Conservation (phyloP, 2,113 vertebrate genomes). For the Tetraodon nigroviridis region DNA sequence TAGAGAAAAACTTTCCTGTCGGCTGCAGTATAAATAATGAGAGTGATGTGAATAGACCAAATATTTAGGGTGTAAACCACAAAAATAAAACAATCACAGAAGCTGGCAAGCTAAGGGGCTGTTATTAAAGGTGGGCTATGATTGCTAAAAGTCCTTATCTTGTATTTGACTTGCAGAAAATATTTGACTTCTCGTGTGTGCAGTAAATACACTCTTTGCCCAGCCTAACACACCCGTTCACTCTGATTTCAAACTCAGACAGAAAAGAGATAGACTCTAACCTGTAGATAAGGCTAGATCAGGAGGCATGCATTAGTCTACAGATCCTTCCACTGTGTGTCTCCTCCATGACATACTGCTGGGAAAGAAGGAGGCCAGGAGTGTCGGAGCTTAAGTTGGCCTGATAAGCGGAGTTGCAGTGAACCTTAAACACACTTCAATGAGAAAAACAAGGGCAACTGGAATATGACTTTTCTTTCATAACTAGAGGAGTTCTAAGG, state of each 20-base stretch:
- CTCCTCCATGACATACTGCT: slow-evolving; percentile 32
- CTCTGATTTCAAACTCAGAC: slow-evolving; percentile 13
- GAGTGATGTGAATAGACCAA: not conserved
- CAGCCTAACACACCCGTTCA: not conserved
- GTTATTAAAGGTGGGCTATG: not conserved
- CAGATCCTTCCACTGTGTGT: slow-evolving; percentile 30
- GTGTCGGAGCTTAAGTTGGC: slow-evolving; percentile 40
- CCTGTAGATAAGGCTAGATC: slow-evolving; percentile 3
- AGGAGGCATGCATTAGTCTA: slow-evolving; percentile 31
- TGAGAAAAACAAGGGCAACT: slow-evolving; percentile 31
- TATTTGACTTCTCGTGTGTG: not conserved
- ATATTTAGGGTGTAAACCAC: not conserved
- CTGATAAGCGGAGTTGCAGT: slow-evolving; percentile 48
- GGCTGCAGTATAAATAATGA: not conserved
- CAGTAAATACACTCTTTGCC: not conserved
- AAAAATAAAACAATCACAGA: not conserved
- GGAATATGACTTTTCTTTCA: slow-evolving; percentile 18
- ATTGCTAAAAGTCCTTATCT: not conserved
- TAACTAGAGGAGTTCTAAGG: slow-evolving; percentile 5
- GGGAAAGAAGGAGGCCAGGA: slow-evolving; percentile 40
- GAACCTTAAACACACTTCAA: slow-evolving; percentile 34
- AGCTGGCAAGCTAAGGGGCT: not conserved
- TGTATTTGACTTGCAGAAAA: too few species aligned
- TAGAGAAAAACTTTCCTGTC: not conserved
- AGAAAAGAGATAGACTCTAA: slow-evolving; percentile 13